Evolutionary conservation across 2,113 vertebrate genomes (phyloP), one percentile per base, ranked within the genome.

Genomic region (Talpa occidentalis): DNA sequence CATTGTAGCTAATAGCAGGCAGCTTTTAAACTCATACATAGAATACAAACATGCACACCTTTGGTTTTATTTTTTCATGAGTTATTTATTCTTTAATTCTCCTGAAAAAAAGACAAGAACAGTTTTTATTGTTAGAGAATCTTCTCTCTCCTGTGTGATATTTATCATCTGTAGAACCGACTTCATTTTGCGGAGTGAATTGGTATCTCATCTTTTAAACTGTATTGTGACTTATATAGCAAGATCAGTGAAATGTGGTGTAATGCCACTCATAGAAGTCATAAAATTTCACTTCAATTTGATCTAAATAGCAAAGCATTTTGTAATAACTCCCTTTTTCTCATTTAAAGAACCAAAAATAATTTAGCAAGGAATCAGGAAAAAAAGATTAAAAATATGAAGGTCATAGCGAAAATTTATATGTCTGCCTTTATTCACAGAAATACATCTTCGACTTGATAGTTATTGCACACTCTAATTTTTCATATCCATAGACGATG

Each of bases 161-260:
- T 93, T 86, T 96, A 94, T 95, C 81, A 94, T 70, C 49, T 88
- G 80, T 59, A 89, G 49, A 95, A 93, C 69, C 17, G 90, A 82
- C 67, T 88, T 40, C 42, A 89, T 82, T 93, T 12, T 9, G 60
- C 6, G 82, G 37, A 96, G 92, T 92, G 85, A 93, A 97, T 91
- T 94, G 60, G 56, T 76, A 79, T 35, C 64, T 82, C 37, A 94
- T 78, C 69, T 95, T 94, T 40, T 73, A 97, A 96, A 95, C 64
- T 60, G 44, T 37, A 95, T 37, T 93, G 81, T 91, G 83, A 88
- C 44, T 91, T 96, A 93, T 72, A 97, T 96, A 97, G 90, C 21
- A 95, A 96, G 66, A 95, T 94, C 90, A 95, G 62, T 94, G 84
- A 96, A 95, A 93, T 90, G 80, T 92, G 54, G 52, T 88, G 95